Base-by-base conservation (phyloP, 2,113 vertebrate species). In the Phodopus roborovskii region DNA sequence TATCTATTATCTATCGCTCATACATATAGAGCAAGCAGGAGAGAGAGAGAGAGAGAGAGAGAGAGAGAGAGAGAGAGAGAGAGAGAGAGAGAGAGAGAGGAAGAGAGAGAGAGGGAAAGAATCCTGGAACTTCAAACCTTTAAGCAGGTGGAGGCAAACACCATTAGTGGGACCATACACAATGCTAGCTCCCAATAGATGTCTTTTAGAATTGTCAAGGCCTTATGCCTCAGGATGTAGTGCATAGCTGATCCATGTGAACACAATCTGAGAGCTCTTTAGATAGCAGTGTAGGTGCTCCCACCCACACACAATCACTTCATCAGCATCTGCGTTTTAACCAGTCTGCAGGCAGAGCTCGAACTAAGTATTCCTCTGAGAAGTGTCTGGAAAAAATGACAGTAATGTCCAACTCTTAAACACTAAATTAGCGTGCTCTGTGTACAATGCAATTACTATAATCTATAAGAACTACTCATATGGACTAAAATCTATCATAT, bases 401-500 rank as follows among this genome's bases (percentile, higher is more conserved):
- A 39, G 7, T 36, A 48, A 5, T 19, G 45, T 26, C 22, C 8
- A 30, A 64, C 1, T 39, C 36, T 60, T 33, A 68, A 66, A 48
- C 74, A 48, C 24, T 77, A 39, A 93, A 53, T 77, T 33, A 42
- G n/a, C 56, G 30, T 28, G 24, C 48, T 24, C 48, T n/a, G 24
- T 74, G 39, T 81, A 15, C 9, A 83, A 71, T 15, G 60, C 48
- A 50, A 22, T 24, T 75, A 33, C 77, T 79, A 66, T 48, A 62
- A 28, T 10, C 92, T 93, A 50, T 85, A 48, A 85, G 58, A 68
- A 22, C 8, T 81, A 8, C 22, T 45, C 20, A 42, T 12, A 12
- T 68, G 53, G 81, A 92, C 48, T 90, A 89, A 91, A 83, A 81
- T 84, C 26, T 85, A 53, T 66, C 8, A 42, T 62, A 62, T 84